phyloP scores from a whole-genome alignment of 1,140 invertebrate genomes.

The Neuroterus valhalla region DNA sequence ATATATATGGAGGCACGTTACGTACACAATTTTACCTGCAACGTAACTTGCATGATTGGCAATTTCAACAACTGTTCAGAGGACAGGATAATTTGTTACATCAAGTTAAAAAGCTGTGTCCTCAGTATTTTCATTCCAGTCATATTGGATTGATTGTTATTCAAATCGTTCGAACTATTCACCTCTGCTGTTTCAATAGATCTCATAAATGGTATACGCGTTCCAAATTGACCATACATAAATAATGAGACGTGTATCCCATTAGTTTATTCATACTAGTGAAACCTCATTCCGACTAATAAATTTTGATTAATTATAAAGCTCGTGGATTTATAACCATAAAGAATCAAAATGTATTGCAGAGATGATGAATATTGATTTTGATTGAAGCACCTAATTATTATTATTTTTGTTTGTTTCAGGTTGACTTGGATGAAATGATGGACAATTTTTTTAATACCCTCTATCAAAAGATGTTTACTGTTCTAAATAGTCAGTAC shows the following conservation, averaged over 20 bases:
- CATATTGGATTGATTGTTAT: not conserved
- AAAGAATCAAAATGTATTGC: no score
- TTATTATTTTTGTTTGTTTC: constrained; percentile 50
- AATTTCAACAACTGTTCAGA: constrained; percentile 11
- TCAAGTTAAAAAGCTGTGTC: not conserved
- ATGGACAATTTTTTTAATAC: constrained; percentile 95
- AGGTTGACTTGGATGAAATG: constrained; percentile 87
- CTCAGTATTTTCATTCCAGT: not conserved
- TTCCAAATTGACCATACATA: no score
- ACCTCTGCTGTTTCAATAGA: not conserved
- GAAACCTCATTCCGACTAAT: no score
- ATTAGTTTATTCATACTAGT: no score
- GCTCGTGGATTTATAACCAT: no score
- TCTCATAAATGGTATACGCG: not conserved
- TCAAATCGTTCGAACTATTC: not conserved
- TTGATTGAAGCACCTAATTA: not conserved
- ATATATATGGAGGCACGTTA: not conserved
- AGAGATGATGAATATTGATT: no score
- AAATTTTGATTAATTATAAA: no score
- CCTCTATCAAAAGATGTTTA: constrained; percentile 97
- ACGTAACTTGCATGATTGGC: constrained; percentile 9
- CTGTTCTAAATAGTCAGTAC: constrained; percentile 93
- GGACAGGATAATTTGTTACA: constrained; percentile 9
- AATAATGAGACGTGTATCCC: no score
- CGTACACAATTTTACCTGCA: not conserved